These are phyloP conservation scores for Palythoa grandiflora DNA, from an alignment of 92 coral and sea anemone genomes.

Conservation along the genomic window DNA sequence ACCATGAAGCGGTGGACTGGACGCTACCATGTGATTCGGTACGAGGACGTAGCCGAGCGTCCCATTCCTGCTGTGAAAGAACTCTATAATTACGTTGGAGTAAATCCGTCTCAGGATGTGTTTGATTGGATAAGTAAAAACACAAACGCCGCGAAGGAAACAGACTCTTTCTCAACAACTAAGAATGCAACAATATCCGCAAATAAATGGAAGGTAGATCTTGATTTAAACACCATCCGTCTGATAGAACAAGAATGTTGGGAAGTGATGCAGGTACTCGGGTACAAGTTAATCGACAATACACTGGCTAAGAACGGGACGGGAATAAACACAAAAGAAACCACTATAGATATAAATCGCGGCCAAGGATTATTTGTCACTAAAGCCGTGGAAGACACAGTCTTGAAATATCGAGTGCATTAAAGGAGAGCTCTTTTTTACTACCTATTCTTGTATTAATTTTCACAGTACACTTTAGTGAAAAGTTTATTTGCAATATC, in stretches of 20 bases:
- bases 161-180: conserved; percentile 67
- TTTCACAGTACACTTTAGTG: no score
- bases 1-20: conserved; percentile 46
- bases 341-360: background rate
- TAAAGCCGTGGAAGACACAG: background rate
- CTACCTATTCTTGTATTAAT: no score
- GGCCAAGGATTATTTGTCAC: conserved; percentile 1
- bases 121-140: conserved; percentile 64
- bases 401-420: no score
- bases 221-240: conserved; percentile 50
- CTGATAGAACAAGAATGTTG: conserved; percentile 72
- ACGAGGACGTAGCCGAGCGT: conserved; percentile 75
- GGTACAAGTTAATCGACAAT: conserved; percentile 58
- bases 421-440: no score
- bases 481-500: no score
- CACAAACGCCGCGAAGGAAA: conserved; percentile 36
- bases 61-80: conserved; percentile 62
- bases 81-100: conserved; percentile 59
- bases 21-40: conserved; percentile 69
- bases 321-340: background rate
- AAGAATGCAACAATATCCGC: conserved; percentile 70
- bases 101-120: conserved; percentile 31
- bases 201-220: conserved; percentile 64
- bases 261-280: conserved; percentile 64
- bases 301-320: background rate